Base-by-base conservation (phyloP, 2,888 invertebrate genomes). In the Archips xylosteana region DNA sequence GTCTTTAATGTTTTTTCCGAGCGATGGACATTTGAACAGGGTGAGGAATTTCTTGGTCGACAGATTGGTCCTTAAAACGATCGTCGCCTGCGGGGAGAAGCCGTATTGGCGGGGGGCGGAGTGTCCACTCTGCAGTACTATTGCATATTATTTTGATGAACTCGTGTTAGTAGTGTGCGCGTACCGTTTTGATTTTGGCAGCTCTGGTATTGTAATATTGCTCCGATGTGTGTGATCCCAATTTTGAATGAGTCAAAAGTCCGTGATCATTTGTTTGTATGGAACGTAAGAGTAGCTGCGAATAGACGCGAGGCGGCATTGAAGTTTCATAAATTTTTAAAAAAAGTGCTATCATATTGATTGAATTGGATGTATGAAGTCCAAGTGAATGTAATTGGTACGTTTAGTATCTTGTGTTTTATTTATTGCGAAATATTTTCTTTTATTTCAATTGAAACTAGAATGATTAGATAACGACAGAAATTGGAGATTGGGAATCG, bases 161-260 rank as follows among this genome's bases (percentile, higher is more conserved):
- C 9, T 54, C 23, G 54, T 23, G 36, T 39, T 4, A n/a, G 39
- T 23, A 60, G 39, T 36, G 0, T 13, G 39, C 8, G 36, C 36
- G n/a, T 60, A 2, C 34, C 32, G 9, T 23, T 23, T 54, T 9
- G 6, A 23, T 54, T 54, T 57, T 9, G 60, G 60, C 60, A 60
- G 60, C 60, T 60, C 23, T 39, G 39, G 60, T 60, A 34, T 10
- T 60, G 60, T 42, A 60, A 12, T 9, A 47, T 42, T 61, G 39
- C 57, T 57, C 12, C 39, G 5, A 39, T 10, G 36, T 36, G 51
- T 73, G 78, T 76, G 83, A 82, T 85, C 84, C 85, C 79, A 83
- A 75, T 86, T 87, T 84, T 86, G 85, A 85, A 78, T 70, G 36
- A 80, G 79, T 86, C 85, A 86, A 86, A 86, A 85, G 71, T 76